A percentile compares a stretch with the other conserved stretches of the same genome.
Evolutionary conservation across 2,797 vertebrate genomes (phyloP).

Genomic region (Scleropages formosus): DNA sequence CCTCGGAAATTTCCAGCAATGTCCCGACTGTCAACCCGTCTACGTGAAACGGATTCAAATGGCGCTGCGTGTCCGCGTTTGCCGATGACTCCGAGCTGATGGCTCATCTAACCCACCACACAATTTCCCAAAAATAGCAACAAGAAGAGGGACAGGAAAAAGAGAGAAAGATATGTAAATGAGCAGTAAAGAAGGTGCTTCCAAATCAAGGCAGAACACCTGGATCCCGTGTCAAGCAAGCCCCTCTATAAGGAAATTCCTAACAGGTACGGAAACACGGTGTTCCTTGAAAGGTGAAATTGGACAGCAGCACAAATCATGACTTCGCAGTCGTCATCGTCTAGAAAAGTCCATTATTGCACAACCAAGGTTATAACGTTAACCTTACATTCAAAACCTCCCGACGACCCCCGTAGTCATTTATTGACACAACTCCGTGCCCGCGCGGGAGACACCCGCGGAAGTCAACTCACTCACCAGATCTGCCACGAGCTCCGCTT

Average conservation of each 20-base stretch:
- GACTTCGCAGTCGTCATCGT: neutral
- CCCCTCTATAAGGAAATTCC: neutral
- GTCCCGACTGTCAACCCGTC: constrained; percentile 10
- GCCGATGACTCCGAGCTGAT: neutral
- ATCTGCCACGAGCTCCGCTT: constrained; percentile 2
- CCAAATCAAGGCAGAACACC: neutral
- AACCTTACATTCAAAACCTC: too few species aligned
- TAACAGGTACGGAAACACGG: neutral
- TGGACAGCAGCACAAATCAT: neutral
- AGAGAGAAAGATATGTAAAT: neutral
- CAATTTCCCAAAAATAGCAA: constrained; percentile 1
- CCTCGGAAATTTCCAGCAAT: neutral
- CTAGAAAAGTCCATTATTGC: neutral
- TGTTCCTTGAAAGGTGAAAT: neutral
- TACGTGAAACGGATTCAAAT: neutral
- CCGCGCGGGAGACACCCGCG: neutral
- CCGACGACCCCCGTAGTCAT: neutral
- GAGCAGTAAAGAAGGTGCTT: neutral
- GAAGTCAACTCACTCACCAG: constrained; percentile 11
- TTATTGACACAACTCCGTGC: neutral
- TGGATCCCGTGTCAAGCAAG: neutral
- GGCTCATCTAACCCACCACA: neutral
- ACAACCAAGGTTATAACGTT: neutral
- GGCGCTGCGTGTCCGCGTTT: neutral
- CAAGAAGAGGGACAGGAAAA: neutral